These are phyloP conservation scores for Drosophila nr. fundita DNA, from an alignment of 2,888 invertebrate genomes.

Conservation along the genomic window DNA sequence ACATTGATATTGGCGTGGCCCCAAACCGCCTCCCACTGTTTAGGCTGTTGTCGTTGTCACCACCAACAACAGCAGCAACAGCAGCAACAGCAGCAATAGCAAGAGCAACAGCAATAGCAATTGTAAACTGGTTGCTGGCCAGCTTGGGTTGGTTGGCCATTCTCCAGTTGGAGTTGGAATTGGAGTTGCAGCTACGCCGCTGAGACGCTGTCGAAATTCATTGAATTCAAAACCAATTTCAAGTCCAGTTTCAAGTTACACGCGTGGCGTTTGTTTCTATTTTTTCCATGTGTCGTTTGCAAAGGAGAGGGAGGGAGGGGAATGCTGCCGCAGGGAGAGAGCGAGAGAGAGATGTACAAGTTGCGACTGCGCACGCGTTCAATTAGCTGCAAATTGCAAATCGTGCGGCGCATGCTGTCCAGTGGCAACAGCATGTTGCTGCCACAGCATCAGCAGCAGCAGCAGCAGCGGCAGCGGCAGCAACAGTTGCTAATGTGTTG, in stretches of 20 bases:
- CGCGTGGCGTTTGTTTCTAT: conserved; percentile 53
- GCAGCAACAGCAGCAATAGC: conserved; percentile 6
- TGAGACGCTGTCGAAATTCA: conserved; percentile 71
- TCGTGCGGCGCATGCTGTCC: conserved; percentile 78
- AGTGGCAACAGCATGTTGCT: conserved; percentile 69
- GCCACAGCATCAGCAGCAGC: conserved; percentile 16
- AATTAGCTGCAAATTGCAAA: conserved; percentile 80
- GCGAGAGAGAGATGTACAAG: conserved; percentile 66
- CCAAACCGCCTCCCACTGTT: conserved; percentile 48
- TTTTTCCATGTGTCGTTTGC: conserved; percentile 55
- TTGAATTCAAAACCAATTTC: conserved; percentile 64
- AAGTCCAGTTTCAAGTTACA: conserved; percentile 68
- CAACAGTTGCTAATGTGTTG: conserved; percentile 79
- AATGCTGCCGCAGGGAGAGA: conserved; percentile 14
- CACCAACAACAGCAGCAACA: conserved; percentile 11
- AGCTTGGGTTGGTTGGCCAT: conserved; percentile 26
- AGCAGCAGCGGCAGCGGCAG: conserved; percentile 38
- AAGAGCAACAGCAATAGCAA: conserved; percentile 15
- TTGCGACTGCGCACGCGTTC: conserved; percentile 77
- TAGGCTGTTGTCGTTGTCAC: conserved; percentile 38
- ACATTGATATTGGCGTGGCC: conserved; percentile 26
- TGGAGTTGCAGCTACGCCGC: conserved; percentile 22
- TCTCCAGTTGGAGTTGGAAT: conserved; percentile 21
- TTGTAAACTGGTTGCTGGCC: conserved; percentile 44
- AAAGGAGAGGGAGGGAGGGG: conserved; percentile 7